Evolutionary conservation across 2,888 invertebrate genomes (phyloP).

Genomic region (Hipparchia semele): DNA sequence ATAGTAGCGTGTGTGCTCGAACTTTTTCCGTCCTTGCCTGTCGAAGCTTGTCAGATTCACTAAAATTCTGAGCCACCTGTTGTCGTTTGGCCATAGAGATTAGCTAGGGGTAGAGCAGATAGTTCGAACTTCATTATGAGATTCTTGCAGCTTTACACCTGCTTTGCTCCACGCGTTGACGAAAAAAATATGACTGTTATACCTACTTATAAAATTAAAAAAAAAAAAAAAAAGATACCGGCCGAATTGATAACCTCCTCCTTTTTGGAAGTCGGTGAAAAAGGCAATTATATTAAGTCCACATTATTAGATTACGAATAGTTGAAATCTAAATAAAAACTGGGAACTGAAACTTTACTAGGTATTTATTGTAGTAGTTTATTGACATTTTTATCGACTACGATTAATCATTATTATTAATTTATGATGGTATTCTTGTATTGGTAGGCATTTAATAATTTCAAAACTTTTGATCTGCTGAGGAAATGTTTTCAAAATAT

Average conservation of each 20-base stretch:
- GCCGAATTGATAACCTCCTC: no score
- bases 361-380: no score
- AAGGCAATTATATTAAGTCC: neutral
- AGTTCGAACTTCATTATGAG: neutral
- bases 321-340: neutral
- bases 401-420: no score
- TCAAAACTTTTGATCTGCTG: neutral
- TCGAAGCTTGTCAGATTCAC: constrained; percentile 20
- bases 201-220: no score
- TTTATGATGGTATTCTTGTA: neutral
- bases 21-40: constrained; percentile 12
- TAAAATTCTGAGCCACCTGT: constrained; percentile 22
- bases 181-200: neutral
- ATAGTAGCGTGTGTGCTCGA: constrained; percentile 1
- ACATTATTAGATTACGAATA: neutral
- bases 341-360: no score
- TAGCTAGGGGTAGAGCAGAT: neutral
- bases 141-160: neutral
- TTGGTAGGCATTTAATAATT: neutral
- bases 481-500: neutral
- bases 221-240: no score
- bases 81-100: constrained; percentile 10
- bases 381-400: no score
- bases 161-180: neutral
- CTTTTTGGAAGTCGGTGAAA: neutral